These are phyloP conservation scores for Samia ricini DNA, from an alignment of 1,140 invertebrate genomes.

Conservation along the genomic window DNA sequence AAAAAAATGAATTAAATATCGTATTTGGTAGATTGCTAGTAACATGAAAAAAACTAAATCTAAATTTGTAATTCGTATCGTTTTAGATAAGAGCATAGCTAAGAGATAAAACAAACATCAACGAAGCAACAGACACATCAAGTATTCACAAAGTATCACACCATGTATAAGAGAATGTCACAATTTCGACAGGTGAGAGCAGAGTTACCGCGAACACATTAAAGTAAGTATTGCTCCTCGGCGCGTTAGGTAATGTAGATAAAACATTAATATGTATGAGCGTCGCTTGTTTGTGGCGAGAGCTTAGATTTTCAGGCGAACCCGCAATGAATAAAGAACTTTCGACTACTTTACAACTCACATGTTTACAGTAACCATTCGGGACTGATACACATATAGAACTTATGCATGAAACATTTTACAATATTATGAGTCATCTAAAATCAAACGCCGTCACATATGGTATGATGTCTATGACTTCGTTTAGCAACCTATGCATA, in stretches of 20 bases:
- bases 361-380: not conserved
- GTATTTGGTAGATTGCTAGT: too few relatives aligned
- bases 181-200: constrained; percentile 48
- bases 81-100: not conserved
- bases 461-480: too few relatives aligned
- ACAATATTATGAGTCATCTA: too few relatives aligned
- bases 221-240: constrained; percentile 42
- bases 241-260: constrained; percentile 58
- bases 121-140: constrained; percentile 2
- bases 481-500: too few relatives aligned
- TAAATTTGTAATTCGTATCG: not conserved
- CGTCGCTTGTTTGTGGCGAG: constrained; percentile 32
- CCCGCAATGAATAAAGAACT: constrained; percentile 40
- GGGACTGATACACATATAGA: too few relatives aligned
- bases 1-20: too few relatives aligned
- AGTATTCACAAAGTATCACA: constrained; percentile 4
- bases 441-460: too few relatives aligned
- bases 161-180: constrained; percentile 19
- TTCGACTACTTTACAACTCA: not conserved
- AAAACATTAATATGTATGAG: constrained; percentile 69
- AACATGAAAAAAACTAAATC: too few relatives aligned
- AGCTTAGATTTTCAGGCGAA: constrained; percentile 39
- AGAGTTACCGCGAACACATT: constrained; percentile 52
- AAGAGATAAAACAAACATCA: not conserved
- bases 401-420: too few relatives aligned